Base-by-base conservation (phyloP, 2,797 vertebrate species). In the Rhinichthys osculus region DNA sequence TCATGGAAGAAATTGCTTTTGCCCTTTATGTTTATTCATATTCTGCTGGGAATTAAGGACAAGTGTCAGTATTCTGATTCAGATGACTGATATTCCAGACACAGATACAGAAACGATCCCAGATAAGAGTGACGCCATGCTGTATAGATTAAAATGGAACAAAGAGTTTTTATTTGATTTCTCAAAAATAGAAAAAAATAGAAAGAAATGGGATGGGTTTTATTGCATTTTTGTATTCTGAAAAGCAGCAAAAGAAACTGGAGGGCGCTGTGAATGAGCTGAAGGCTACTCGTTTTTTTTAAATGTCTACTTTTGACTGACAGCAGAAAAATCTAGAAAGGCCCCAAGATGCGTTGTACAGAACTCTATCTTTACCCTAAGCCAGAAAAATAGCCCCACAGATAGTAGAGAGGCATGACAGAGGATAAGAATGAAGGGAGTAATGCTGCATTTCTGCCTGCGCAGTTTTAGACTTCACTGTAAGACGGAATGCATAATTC, bases 251-350 rank as follows among this genome's bases (percentile, higher is more conserved):
- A 83, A 19, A 76, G 30, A 64, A 73, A 64, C 1, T 19, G 70
- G 19, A 50, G 5, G 50, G 62, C 4, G 23, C 59, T 52, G 42
- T 67, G 66, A 54, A 62, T 66, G 44, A 50, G 30, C 44, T 73
- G n/a, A 73, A 38, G 35, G 57, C 42, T 66, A 71, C 50, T 62
- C 16, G 1, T 82, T 74, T 40, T 84, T 83, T 57, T 59, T 11
- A 5, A 78, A 76, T 82, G 40, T 81, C 47, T 70, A 21, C 77
- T 57, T 73, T 81, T 81, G 83, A 88, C 82, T 88, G 86, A 84
- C 72, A 59, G 67, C 19, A 67, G 54, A 85, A 90, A 88, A 89
- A 89, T 91, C 89, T 87, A 79, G 85, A 89, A 89, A 82, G 87
- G 87, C 89, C 70, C 42, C 23, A 35, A 80, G 84, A 83, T 59